These are phyloP conservation scores for Lasaia peninsularis DNA, from an alignment of 1,140 invertebrate species.

Conservation along the genomic window DNA sequence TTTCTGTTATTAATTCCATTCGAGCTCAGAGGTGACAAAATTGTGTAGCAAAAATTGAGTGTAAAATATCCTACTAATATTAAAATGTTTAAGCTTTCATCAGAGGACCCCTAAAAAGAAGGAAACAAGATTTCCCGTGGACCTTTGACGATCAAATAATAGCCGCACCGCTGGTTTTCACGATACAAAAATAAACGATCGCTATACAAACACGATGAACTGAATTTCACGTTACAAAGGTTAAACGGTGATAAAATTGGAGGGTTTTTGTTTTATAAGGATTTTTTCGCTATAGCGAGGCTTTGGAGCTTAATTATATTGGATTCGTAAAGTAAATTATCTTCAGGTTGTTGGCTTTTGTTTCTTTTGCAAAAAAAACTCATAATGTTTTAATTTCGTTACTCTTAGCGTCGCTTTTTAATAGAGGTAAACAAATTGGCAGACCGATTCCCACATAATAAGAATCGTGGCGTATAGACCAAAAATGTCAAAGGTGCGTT, in stretches of 20 bases:
- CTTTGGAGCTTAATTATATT: neutral
- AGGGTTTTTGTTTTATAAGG: slow-evolving; percentile 2
- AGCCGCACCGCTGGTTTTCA: neutral
- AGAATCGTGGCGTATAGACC: no score
- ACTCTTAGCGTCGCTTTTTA: neutral
- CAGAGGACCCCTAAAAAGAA: neutral
- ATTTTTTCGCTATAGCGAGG: neutral
- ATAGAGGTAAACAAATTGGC: no score
- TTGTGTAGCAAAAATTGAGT: no score
- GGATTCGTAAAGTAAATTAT: neutral
- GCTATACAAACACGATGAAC: slow-evolving; percentile 7
- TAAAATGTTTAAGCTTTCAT: no score
- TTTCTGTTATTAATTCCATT: no score
- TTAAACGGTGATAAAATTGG: slow-evolving; percentile 9
- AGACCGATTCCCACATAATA: no score
- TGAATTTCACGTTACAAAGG: slow-evolving; percentile 10
- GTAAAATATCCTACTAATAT: no score
- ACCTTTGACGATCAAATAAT: slow-evolving; percentile 1
- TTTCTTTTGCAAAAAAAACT: no score
- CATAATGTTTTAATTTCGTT: no score
- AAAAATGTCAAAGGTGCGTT: no score
- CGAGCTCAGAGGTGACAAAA: no score
- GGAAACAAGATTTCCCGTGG: neutral
- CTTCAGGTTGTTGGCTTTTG: neutral
- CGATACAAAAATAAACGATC: slow-evolving; percentile 11